A percentile compares a stretch with the other conserved stretches of the same genome.
Evolutionary conservation across 1,140 invertebrate genomes (phyloP).

Genomic region (Caerostris extrusa): DNA sequence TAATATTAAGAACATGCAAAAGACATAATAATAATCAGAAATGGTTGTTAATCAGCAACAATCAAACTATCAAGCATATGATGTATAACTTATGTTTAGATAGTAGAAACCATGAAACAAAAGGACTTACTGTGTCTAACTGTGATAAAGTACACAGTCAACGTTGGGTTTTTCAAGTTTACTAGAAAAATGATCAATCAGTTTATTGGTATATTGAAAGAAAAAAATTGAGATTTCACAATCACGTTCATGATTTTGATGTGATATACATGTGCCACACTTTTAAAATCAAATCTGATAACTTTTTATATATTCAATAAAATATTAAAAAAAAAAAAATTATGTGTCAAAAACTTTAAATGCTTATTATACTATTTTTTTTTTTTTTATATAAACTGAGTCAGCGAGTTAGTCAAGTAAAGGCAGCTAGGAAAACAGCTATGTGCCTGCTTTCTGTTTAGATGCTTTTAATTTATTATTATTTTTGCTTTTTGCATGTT

Average conservation of each 20-base stretch:
- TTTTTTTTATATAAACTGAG: constrained; percentile 25
- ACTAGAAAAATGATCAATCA: not conserved
- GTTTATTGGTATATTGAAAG: not conserved
- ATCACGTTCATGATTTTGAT: constrained; percentile 48
- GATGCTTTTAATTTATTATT: not conserved
- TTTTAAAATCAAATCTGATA: constrained; percentile 22
- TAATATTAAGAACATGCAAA: constrained; percentile 89
- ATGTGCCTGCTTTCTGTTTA: not conserved
- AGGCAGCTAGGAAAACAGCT: constrained; percentile 30
- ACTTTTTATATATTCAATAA: not conserved
- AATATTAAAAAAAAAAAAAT: not conserved
- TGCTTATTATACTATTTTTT: not conserved
- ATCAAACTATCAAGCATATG: constrained; percentile 87
- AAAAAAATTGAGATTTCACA: constrained; percentile 22
- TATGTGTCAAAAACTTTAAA: not conserved
- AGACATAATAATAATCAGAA: constrained; percentile 87
- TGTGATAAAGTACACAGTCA: constrained; percentile 87
- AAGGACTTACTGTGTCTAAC: constrained; percentile 87
- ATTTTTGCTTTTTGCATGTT: not conserved
- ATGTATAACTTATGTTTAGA: constrained; percentile 91
- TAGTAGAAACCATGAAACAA: constrained; percentile 85
- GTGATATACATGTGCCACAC: constrained; percentile 71
- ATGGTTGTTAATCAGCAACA: constrained; percentile 87
- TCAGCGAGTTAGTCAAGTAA: constrained; percentile 22
- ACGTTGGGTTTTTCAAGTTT: constrained; percentile 84